Conservation (phyloP, 2,113 vertebrate species). For the Peromyscus californicus region DNA sequence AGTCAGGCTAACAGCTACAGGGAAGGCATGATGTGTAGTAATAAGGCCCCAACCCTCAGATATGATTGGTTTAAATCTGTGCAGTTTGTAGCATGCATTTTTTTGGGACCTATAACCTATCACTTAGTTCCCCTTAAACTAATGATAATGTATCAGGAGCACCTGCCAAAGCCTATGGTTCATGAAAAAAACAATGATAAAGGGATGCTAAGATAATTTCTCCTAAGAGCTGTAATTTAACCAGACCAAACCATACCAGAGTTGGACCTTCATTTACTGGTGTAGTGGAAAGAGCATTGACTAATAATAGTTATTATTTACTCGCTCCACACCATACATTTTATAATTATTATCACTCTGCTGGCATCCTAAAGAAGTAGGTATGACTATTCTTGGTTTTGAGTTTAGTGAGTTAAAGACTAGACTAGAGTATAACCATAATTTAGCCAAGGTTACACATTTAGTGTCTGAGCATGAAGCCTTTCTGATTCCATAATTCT, state of each 20-base stretch:
- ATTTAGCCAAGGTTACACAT: background rate
- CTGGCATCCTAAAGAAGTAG: conserved; percentile 29
- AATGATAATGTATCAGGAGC: background rate
- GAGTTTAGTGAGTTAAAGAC: background rate
- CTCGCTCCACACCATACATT: background rate
- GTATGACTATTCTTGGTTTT: background rate
- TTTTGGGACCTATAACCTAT: background rate
- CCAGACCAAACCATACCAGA: background rate
- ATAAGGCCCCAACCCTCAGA: background rate
- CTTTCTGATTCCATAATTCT: background rate
- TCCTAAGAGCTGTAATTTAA: background rate
- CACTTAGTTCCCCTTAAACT: background rate
- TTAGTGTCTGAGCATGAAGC: background rate
- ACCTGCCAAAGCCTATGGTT: background rate
- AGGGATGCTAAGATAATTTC: background rate
- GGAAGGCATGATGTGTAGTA: background rate
- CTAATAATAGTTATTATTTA: background rate
- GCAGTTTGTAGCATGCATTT: accelerated
- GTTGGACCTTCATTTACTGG: background rate
- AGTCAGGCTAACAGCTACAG: background rate
- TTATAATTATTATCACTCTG: background rate
- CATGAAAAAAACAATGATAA: conserved; percentile 5
- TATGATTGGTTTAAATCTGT: background rate
- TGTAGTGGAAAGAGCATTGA: background rate
- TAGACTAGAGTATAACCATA: background rate